Evolutionary conservation across 2,797 vertebrate species (phyloP).

Genomic region (Dryobates pubescens): DNA sequence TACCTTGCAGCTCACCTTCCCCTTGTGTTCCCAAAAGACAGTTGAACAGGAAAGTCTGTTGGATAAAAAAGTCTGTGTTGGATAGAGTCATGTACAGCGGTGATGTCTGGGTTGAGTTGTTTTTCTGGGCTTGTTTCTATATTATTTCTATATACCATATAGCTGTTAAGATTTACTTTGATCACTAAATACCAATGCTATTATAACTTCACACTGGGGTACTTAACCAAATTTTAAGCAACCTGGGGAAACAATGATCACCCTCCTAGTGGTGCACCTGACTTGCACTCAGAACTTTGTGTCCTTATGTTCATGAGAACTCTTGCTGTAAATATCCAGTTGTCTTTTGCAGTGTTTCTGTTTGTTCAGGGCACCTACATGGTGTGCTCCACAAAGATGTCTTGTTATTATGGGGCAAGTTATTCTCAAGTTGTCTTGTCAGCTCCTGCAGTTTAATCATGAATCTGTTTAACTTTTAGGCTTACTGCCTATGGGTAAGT

Average conservation of each 20-base stretch:
- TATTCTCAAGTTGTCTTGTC: neutral
- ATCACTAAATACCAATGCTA: neutral
- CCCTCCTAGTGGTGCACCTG: neutral
- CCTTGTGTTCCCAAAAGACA: neutral
- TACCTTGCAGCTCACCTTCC: neutral
- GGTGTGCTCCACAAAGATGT: neutral
- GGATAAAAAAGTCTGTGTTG: neutral
- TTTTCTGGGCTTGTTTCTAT: neutral
- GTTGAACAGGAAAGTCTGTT: neutral
- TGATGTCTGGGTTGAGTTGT: neutral
- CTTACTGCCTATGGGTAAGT: neutral
- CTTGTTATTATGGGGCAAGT: neutral
- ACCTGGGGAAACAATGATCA: neutral
- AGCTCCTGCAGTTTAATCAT: neutral
- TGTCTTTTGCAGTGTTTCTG: neutral
- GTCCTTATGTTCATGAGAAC: fast-evolving
- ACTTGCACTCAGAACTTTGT: neutral
- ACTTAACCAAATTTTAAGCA: neutral
- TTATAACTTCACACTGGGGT: neutral
- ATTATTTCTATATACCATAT: neutral
- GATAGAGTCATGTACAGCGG: neutral
- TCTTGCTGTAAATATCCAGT: neutral
- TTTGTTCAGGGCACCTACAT: neutral
- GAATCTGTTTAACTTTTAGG: neutral
- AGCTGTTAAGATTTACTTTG: neutral